These are phyloP conservation scores for Chironomus striatipennis DNA, from an alignment of 1,140 invertebrate genomes.

Conservation along the genomic window DNA sequence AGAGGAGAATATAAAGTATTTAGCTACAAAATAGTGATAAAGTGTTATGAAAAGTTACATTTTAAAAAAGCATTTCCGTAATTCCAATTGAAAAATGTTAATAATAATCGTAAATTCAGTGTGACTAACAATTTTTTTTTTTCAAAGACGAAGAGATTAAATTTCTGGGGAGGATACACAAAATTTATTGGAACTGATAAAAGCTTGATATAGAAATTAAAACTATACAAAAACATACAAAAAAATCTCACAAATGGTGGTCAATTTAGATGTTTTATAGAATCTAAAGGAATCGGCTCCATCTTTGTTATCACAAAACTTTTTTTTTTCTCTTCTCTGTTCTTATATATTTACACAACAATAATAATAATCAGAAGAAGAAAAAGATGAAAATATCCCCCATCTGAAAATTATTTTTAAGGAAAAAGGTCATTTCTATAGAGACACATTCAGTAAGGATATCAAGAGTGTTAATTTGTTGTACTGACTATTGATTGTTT, in stretches of 20 bases:
- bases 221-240: background rate
- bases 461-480: background rate
- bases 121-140: background rate
- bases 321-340: background rate
- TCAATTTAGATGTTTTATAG: background rate
- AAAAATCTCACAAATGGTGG: background rate
- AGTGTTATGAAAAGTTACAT: background rate
- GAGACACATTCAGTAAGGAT: background rate
- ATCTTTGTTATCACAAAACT: background rate
- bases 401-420: background rate
- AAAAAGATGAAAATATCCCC: background rate
- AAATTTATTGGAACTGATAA: background rate
- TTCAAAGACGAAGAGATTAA: background rate
- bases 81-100: background rate
- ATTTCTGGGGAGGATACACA: too few species aligned
- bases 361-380: background rate
- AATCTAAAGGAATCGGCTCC: constrained; percentile 11
- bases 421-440: constrained; percentile 8
- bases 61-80: background rate
- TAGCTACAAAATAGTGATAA: constrained; percentile 15
- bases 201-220: background rate
- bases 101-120: background rate
- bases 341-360: too few species aligned
- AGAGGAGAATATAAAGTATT: background rate
- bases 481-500: background rate